These are phyloP conservation scores for Aviceda subcristata DNA, from an alignment of 2,113 vertebrate genomes.

Conservation along the genomic window DNA sequence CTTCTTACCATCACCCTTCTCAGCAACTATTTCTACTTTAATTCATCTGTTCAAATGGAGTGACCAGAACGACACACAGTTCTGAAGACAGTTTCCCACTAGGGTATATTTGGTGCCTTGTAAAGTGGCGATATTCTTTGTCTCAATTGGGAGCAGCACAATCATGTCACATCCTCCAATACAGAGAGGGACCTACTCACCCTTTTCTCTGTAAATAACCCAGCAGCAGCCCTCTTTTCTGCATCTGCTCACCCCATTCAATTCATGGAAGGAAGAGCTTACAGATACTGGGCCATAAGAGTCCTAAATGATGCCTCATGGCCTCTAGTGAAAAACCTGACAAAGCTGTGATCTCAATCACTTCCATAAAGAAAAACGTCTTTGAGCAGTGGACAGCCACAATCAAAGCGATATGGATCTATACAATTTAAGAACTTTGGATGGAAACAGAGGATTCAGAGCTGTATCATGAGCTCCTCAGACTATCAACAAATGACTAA, in stretches of 20 bases:
- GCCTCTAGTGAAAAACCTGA: background rate
- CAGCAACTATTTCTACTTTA: background rate
- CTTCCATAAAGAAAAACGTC: background rate
- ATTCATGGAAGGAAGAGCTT: background rate
- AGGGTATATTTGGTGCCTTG: background rate
- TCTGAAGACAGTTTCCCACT: background rate
- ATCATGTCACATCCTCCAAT: background rate
- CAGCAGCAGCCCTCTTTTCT: background rate
- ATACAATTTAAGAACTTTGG: background rate
- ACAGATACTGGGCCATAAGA: background rate
- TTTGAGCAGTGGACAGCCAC: background rate
- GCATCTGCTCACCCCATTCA: background rate
- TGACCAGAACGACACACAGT: background rate
- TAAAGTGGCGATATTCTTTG: background rate
- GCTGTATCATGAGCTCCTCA: background rate
- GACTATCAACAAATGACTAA: background rate
- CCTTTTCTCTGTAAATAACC: background rate
- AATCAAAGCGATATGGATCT: background rate
- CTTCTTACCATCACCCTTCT: background rate
- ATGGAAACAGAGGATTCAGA: background rate
- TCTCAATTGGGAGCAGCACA: background rate
- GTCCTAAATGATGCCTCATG: background rate
- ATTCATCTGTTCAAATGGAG: background rate
- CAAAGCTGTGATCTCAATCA: background rate
- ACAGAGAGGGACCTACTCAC: background rate